phyloP scores from a whole-genome alignment of 1,140 invertebrate genomes.

The Drosophila bifasciata region DNA sequence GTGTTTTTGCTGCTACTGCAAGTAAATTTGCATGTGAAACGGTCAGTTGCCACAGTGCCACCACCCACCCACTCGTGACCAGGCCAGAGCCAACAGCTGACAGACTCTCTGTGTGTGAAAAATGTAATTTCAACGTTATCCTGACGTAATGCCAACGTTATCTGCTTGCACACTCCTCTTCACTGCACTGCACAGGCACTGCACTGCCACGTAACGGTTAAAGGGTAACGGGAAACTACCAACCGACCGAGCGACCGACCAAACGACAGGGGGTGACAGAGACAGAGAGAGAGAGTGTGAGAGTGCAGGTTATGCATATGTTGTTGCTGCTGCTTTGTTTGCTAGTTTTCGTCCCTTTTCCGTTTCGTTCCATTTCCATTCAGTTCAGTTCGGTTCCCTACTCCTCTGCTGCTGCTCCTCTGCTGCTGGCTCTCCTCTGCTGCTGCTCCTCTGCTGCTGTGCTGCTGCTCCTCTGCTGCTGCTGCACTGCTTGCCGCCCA shows the following conservation, averaged over 20 bases:
- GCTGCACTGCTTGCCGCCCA: too few species aligned
- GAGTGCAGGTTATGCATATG: slow-evolving; percentile 57
- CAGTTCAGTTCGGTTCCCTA: neutral
- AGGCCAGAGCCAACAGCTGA: slow-evolving; percentile 42
- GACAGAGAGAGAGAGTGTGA: slow-evolving; percentile 3
- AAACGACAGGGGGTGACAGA: neutral
- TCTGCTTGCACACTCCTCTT: slow-evolving; percentile 69
- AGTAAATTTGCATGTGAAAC: slow-evolving; percentile 74
- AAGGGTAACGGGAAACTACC: too few species aligned
- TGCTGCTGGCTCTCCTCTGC: too few species aligned
- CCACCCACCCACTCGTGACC: neutral
- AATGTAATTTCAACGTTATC: slow-evolving; percentile 82
- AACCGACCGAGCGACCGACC: too few species aligned
- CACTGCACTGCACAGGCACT: neutral
- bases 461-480: too few species aligned
- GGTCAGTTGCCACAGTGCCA: slow-evolving; percentile 46
- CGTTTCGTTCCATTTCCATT: neutral
- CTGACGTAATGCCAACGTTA: slow-evolving; percentile 79
- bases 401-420: too few species aligned
- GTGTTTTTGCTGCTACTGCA: slow-evolving; percentile 59
- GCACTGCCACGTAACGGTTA: neutral
- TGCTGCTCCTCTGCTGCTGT: too few species aligned
- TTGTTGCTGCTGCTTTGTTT: slow-evolving; percentile 48
- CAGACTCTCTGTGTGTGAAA: slow-evolving; percentile 73
- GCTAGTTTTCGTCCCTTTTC: slow-evolving; percentile 17